Base-by-base conservation (phyloP, 2,797 vertebrate species). In the Leuciscus waleckii region DNA sequence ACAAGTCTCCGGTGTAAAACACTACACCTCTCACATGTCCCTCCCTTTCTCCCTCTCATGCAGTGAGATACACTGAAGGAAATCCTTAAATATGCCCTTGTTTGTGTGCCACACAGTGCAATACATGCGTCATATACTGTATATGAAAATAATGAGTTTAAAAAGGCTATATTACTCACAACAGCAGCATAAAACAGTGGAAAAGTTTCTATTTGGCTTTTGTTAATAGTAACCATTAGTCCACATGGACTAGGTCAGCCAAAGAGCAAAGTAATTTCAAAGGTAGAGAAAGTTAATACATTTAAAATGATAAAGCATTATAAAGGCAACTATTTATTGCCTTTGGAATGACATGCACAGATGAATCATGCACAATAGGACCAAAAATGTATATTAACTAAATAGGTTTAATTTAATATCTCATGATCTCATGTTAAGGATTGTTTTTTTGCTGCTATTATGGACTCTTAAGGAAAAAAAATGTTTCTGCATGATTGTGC, bases 1-100 rank as follows among this genome's bases (percentile, higher is more conserved):
- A 73, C 82, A 87, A 75, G 65, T 83, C 58, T 32, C 75, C 75
- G 56, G 71, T 74, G 46, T 69, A 32, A 71, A 51, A 76, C 17
- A 70, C 49, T 26, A 49, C 37, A 70, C 35, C 69, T 54, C 11
- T 83, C 51, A 21, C n/a, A 14, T 79, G 39, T 14, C n/a, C 17
- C 58, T 14, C n/a, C 17, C 58, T 71, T 71, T 35, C n/a, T 26
- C n/a, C 56, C 10, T n/a, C 56, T 26, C 23, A 35, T 29, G 14
- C 65, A 19, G 65, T 1, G 26, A 63, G 29, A 37, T 77, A 4
- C 35, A n/a, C 74, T 26, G 21, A 26, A 61, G 21, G 49, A 37
- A 37, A n/a, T 56, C 26, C 16, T 65, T 32, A 65, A 29, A 63
- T 26, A 61, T 26, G n/a, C n/a, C n/a, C n/a, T 61, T 26, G 58